These are phyloP conservation scores for Theonella swinhoei DNA, from an alignment of 37 sponge, comb jelly and placozoan species.

Conservation along the genomic window DNA sequence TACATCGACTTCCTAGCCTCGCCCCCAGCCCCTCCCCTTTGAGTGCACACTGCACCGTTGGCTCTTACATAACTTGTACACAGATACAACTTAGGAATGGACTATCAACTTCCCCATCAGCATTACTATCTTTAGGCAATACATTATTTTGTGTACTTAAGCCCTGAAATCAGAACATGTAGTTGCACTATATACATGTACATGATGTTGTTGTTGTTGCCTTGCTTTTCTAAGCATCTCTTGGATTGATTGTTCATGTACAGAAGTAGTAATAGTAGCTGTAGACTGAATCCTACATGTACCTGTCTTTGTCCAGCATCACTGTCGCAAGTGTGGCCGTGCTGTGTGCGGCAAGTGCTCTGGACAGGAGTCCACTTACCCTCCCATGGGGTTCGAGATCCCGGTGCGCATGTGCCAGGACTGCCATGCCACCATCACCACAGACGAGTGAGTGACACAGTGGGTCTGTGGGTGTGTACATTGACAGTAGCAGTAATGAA, in stretches of 20 bases:
- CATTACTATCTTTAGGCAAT: too few relatives aligned
- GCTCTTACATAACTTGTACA: neutral
- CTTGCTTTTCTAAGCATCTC: too few relatives aligned
- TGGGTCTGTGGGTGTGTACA: neutral
- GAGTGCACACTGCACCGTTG: too few relatives aligned
- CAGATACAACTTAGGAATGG: neutral
- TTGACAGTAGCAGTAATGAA: neutral
- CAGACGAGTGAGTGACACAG: constrained; percentile 84
- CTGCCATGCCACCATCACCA: constrained; percentile 79
- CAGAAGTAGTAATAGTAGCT: too few relatives aligned
- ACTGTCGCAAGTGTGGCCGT: constrained; percentile 96
- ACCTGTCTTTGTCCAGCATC: too few relatives aligned
- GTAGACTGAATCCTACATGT: too few relatives aligned
- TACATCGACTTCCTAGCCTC: neutral
- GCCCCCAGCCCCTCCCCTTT: neutral
- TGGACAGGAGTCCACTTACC: constrained; percentile 73
- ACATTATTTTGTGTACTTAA: too few relatives aligned
- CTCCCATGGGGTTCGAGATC: constrained; percentile 93
- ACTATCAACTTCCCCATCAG: too few relatives aligned
- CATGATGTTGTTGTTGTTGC: too few relatives aligned
- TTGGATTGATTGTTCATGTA: too few relatives aligned
- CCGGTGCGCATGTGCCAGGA: constrained; percentile 96
- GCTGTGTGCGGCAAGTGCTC: constrained; percentile 92
- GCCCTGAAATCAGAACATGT: too few relatives aligned
- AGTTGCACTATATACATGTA: too few relatives aligned